phyloP scores from a whole-genome alignment of 1,140 invertebrate species.

The Ridgeia piscesae region DNA sequence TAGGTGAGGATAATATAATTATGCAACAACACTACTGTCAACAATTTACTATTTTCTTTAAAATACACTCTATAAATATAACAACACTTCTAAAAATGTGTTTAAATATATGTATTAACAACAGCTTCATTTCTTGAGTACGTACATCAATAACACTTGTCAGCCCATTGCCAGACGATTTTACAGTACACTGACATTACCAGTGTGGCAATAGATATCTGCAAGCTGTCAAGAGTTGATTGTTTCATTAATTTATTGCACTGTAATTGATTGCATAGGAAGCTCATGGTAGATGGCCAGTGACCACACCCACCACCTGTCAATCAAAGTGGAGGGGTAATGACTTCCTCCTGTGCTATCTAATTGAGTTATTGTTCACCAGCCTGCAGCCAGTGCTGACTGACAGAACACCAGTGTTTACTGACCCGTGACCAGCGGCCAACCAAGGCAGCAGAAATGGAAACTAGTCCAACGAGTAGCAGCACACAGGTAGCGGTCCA shows the following conservation, averaged over 20 bases:
- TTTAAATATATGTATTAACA: neutral
- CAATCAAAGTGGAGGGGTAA: neutral
- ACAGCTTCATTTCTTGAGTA: too few species aligned
- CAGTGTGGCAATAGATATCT: neutral
- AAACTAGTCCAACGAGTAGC: neutral
- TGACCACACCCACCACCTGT: neutral
- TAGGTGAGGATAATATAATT: too few species aligned
- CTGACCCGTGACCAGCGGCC: neutral
- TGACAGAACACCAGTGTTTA: neutral
- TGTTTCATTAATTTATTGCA: slow-evolving; percentile 2
- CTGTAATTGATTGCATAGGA: neutral
- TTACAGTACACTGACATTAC: neutral
- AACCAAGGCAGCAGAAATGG: neutral
- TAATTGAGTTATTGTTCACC: neutral
- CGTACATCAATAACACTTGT: neutral
- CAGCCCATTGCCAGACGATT: neutral
- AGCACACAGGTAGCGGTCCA: neutral
- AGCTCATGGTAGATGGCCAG: neutral
- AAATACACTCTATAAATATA: neutral
- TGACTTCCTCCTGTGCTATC: neutral
- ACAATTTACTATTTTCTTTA: too few species aligned
- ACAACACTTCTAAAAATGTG: neutral
- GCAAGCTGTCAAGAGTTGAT: neutral
- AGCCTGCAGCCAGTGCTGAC: neutral
- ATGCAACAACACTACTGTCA: too few species aligned